Evolutionary conservation across 2,888 invertebrate species (phyloP).

Genomic region (Acleris literana): DNA sequence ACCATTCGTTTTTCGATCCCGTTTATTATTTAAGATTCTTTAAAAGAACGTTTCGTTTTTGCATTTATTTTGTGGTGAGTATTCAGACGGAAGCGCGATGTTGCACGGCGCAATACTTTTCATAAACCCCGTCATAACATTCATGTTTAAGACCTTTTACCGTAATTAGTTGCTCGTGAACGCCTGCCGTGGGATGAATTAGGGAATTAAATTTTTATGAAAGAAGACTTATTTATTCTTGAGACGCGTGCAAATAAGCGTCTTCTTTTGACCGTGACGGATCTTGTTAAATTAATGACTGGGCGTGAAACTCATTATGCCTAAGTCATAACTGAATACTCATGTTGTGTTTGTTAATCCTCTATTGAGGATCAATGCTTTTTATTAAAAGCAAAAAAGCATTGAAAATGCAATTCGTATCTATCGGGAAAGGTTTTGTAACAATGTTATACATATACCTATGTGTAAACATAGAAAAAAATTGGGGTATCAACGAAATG

Average conservation of each 20-base stretch:
- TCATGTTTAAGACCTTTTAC: constrained; percentile 81
- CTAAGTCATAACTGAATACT: background rate
- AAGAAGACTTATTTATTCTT: constrained; percentile 71
- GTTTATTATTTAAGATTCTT: constrained; percentile 10
- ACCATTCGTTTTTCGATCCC: constrained; percentile 2
- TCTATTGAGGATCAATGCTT: no score
- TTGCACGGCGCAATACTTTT: constrained; percentile 74
- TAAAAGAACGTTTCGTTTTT: constrained; percentile 38
- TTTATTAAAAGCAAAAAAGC: no score
- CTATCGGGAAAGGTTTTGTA: no score
- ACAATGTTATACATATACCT: no score
- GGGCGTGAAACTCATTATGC: background rate
- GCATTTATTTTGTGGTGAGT: constrained; percentile 74
- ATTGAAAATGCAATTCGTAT: no score
- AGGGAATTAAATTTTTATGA: constrained; percentile 77
- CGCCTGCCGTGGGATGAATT: constrained; percentile 69
- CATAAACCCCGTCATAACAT: constrained; percentile 82
- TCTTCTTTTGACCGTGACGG: constrained; percentile 5
- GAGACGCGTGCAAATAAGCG: constrained; percentile 7
- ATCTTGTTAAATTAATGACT: constrained; percentile 15
- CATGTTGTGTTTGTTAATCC: background rate
- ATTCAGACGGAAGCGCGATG: constrained; percentile 67
- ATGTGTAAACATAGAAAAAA: no score
- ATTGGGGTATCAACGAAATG: no score
- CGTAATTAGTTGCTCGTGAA: constrained; percentile 72